Conservation (phyloP, 1,140 invertebrate genomes). For the Brachionus asplanchnoidis region DNA sequence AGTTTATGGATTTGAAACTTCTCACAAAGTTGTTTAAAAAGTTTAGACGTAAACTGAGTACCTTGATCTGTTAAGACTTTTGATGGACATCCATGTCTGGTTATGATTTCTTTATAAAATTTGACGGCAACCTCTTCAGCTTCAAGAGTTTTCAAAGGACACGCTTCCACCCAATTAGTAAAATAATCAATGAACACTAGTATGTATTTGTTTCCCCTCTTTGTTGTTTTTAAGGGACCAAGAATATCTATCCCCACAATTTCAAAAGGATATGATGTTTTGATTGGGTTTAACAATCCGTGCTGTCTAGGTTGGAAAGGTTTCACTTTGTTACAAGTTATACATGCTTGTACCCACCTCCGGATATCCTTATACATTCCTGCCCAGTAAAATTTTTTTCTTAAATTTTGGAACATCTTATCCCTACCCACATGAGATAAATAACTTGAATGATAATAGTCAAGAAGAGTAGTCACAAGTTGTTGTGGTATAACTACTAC, state of each 20-base stretch:
- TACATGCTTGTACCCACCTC: not conserved
- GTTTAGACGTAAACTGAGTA: too few relatives aligned
- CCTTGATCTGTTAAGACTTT: too few relatives aligned
- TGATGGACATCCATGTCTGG: constrained; percentile 43
- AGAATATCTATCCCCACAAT: constrained; percentile 44
- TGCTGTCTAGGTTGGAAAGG: not conserved
- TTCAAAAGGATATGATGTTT: not conserved
- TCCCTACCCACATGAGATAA: constrained; percentile 8
- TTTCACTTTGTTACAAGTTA: constrained; percentile 11
- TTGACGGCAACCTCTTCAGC: constrained; percentile 50
- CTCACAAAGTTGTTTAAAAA: too few relatives aligned
- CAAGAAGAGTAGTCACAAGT: too few relatives aligned
- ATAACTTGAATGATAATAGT: too few relatives aligned
- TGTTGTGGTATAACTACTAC: too few relatives aligned
- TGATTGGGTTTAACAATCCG: not conserved
- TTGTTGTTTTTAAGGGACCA: constrained; percentile 43
- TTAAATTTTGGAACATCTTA: not conserved
- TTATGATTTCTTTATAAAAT: constrained; percentile 48
- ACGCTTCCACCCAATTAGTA: constrained; percentile 54
- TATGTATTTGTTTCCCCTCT: constrained; percentile 48
- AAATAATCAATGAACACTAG: constrained; percentile 53
- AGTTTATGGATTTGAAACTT: constrained; percentile 41
- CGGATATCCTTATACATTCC: not conserved
- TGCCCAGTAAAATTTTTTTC: not conserved
- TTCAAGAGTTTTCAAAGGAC: constrained; percentile 51